phyloP scores from a whole-genome alignment of 1,140 invertebrate genomes.

The Drosophila malerkotliana region DNA sequence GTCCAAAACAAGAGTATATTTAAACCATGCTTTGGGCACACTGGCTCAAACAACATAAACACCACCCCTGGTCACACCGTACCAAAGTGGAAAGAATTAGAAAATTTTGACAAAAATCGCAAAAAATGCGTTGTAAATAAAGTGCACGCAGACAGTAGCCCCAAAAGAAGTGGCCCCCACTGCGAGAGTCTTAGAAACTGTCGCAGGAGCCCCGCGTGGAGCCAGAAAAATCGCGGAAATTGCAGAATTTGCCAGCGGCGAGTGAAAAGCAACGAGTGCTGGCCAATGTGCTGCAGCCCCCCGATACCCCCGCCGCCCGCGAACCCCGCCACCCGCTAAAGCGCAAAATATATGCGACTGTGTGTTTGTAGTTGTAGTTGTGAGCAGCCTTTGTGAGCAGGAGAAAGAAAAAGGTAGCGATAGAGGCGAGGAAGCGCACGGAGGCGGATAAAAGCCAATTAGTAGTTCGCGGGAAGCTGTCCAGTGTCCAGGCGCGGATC shows the following conservation, averaged over 20 bases:
- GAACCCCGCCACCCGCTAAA: constrained; percentile 24
- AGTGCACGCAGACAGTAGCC: constrained; percentile 11
- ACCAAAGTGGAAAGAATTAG: constrained; percentile 32
- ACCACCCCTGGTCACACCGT: constrained; percentile 20
- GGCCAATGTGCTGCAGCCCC: constrained; percentile 48
- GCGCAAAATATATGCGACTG: constrained; percentile 50
- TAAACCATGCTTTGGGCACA: constrained; percentile 1
- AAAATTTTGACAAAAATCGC: constrained; percentile 39
- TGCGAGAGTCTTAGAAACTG: constrained; percentile 6
- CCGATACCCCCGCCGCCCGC: constrained; percentile 23
- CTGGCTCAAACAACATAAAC: constrained; percentile 30
- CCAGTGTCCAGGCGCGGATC: constrained; percentile 28
- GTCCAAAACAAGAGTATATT: too few species aligned
- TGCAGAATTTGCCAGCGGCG: constrained; percentile 39
- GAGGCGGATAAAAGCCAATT: constrained; percentile 30
- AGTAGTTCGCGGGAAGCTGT: constrained; percentile 34
- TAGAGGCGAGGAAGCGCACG: constrained; percentile 10
- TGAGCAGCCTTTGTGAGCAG: constrained; percentile 15
- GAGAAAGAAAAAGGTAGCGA: constrained; percentile 24
- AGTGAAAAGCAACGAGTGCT: constrained; percentile 34
- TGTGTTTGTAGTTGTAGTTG: constrained; percentile 47
- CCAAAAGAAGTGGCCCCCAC: constrained; percentile 2
- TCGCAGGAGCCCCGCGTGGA: constrained; percentile 7
- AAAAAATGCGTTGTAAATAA: constrained; percentile 37
- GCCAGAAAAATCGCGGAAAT: constrained; percentile 21